Percentiles rank a stretch among this genome's conserved stretches.
These are phyloP conservation scores for Pantherophis vulpinus DNA, from an alignment of 2,797 vertebrate genomes.

Conservation along the genomic window DNA sequence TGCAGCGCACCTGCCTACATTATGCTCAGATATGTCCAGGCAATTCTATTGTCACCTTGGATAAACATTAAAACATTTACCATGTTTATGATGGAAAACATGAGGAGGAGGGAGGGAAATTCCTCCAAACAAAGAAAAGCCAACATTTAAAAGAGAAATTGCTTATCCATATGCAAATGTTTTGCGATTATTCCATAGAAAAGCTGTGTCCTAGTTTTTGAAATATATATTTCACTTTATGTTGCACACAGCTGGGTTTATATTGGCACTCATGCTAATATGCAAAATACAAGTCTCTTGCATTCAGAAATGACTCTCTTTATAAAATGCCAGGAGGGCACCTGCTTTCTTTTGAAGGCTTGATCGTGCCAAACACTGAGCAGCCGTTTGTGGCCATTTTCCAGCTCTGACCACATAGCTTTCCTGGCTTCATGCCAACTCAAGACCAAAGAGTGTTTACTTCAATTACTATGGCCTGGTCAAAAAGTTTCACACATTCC, in stretches of 20 bases:
- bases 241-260: constrained; percentile 77
- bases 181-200: constrained; percentile 68
- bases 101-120: not conserved
- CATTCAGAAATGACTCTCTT: constrained; percentile 83
- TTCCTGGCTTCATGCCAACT: constrained; percentile 81
- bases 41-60: constrained; percentile 53
- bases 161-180: constrained; percentile 68
- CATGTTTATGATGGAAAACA: constrained; percentile 1
- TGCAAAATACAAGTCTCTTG: constrained; percentile 77
- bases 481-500: constrained; percentile 64
- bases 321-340: constrained; percentile 83
- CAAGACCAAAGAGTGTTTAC: constrained; percentile 66
- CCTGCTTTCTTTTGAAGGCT: constrained; percentile 84
- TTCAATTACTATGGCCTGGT: constrained; percentile 63
- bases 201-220: constrained; percentile 67
- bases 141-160: constrained; percentile 60
- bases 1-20: constrained; percentile 34
- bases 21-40: constrained; percentile 6
- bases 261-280: constrained; percentile 72
- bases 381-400: constrained; percentile 78
- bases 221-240: constrained; percentile 75
- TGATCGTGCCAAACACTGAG: constrained; percentile 82
- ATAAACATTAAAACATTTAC: constrained; percentile 38
- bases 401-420: constrained; percentile 78
- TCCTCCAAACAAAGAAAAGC: constrained; percentile 33